These are phyloP conservation scores for Hipparchia sbordonii DNA, from an alignment of 2,888 invertebrate genomes.

Conservation along the genomic window DNA sequence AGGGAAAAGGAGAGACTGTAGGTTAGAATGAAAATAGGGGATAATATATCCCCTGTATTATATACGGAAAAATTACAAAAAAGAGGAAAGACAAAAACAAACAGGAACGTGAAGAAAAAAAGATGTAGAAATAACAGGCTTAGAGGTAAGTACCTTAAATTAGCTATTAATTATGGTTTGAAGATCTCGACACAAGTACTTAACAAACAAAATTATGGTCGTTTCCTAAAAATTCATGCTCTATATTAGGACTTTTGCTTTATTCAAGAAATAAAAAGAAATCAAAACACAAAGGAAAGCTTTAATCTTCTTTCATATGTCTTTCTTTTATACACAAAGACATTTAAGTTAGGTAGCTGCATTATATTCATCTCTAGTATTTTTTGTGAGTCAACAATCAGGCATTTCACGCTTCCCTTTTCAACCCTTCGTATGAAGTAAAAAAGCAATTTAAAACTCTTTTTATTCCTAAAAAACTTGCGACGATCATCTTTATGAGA, in stretches of 20 bases:
- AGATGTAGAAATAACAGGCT: too few species aligned
- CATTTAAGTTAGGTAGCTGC: constrained; percentile 6
- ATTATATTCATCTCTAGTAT: constrained; percentile 7
- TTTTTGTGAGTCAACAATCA: constrained; percentile 27
- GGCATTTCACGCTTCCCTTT: constrained; percentile 60
- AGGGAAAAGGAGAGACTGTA: too few species aligned
- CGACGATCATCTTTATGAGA: background rate
- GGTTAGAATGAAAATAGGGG: too few species aligned
- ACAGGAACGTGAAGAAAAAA: too few species aligned
- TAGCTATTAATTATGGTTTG: too few species aligned
- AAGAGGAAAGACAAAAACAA: too few species aligned
- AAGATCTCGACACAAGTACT: too few species aligned
- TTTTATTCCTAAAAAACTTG: constrained; percentile 35
- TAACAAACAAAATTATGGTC: too few species aligned
- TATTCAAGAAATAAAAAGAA: background rate
- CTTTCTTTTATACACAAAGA: constrained; percentile 4
- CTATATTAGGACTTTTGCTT: background rate
- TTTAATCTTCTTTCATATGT: constrained; percentile 7
- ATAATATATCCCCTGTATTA: too few species aligned
- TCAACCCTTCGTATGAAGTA: constrained; percentile 49
- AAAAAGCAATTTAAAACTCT: constrained; percentile 51
- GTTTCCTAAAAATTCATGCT: background rate
- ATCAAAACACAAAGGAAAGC: constrained; percentile 1
- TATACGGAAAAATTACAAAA: too few species aligned
- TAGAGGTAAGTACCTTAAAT: too few species aligned